A percentile compares a stretch with the other conserved stretches of the same genome.
phyloP scores from a whole-genome alignment of 2,113 vertebrate species.

The Sceloporus undulatus region DNA sequence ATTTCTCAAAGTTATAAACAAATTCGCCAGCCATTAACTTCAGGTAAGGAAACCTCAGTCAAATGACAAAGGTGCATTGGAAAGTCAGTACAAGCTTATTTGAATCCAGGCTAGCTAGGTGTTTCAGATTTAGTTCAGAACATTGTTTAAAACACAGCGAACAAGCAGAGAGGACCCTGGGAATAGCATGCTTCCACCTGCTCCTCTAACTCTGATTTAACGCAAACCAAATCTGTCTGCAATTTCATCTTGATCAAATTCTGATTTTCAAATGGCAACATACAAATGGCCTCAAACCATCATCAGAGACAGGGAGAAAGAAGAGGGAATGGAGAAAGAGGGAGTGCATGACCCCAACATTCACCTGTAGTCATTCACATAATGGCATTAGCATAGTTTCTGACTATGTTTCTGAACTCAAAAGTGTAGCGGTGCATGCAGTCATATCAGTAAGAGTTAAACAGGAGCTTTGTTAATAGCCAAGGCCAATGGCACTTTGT shows the following conservation, averaged over 20 bases:
- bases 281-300: neutral
- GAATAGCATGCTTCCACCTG: neutral
- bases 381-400: neutral
- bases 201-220: neutral
- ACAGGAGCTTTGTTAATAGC: too few relatives aligned
- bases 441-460: too few relatives aligned
- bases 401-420: neutral
- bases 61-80: neutral
- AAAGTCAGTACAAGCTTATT: too few relatives aligned
- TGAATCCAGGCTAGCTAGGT: neutral
- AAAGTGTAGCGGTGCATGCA: too few relatives aligned
- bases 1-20: neutral
- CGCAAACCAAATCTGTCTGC: neutral
- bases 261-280: neutral
- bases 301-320: neutral
- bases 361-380: neutral
- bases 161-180: neutral
- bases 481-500: too few relatives aligned
- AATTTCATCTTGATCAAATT: neutral
- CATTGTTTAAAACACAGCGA: neutral
- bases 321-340: neutral
- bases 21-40: neutral
- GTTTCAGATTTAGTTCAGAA: neutral
- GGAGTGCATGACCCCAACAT: neutral
- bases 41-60: too few relatives aligned